Evolutionary conservation across 2,113 vertebrate species (phyloP).

Genomic region (Fregata magnificens): DNA sequence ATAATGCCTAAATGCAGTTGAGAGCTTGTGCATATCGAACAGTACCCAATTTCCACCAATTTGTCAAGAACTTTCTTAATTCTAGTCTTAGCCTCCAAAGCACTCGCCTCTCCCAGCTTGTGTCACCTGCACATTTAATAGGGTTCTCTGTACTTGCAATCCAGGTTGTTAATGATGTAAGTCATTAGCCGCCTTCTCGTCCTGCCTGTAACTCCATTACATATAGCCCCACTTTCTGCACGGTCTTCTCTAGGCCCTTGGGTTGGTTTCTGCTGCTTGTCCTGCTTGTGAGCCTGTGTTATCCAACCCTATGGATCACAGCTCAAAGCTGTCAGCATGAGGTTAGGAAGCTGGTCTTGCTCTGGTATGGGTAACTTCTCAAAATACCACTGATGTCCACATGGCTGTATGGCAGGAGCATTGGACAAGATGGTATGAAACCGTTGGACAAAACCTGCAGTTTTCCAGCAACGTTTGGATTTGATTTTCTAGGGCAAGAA

Average conservation of each 20-base stretch:
- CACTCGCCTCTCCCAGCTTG: not conserved
- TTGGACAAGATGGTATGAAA: not conserved
- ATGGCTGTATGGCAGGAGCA: not conserved
- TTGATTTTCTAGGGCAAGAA: not conserved
- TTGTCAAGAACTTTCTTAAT: not conserved
- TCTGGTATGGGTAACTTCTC: not conserved
- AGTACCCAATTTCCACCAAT: not conserved
- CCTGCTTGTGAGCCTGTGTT: not conserved
- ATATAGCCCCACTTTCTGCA: not conserved
- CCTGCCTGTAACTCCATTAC: not conserved
- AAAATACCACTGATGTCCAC: not conserved
- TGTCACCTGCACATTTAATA: not conserved
- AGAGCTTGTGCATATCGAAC: not conserved
- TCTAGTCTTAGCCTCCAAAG: not conserved
- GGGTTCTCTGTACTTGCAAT: not conserved
- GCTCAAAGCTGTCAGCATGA: not conserved
- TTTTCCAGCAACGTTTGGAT: not conserved
- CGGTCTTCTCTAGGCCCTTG: not conserved
- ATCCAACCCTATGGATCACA: accelerated
- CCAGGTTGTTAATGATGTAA: not conserved
- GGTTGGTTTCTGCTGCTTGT: not conserved
- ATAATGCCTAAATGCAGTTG: not conserved
- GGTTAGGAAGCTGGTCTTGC: not conserved
- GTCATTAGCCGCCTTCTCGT: accelerated
- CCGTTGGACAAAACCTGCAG: not conserved